These are phyloP conservation scores for Sarcophilus harrisii DNA, from an alignment of 2,797 vertebrate genomes.

Conservation along the genomic window DNA sequence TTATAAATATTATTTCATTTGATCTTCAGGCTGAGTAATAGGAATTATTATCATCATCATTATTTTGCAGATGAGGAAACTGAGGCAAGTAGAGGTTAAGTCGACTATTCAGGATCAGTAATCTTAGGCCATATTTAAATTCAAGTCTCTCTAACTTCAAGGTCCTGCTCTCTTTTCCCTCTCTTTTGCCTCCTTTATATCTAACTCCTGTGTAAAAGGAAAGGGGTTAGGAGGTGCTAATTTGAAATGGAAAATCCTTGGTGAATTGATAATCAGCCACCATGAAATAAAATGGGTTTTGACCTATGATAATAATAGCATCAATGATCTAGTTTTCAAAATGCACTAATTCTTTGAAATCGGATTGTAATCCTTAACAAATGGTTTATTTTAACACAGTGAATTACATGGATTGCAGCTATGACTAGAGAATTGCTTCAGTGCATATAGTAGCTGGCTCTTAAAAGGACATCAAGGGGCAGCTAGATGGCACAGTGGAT, in stretches of 20 bases:
- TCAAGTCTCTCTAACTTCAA: background rate
- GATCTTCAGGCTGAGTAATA: background rate
- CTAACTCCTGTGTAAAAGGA: too few species aligned
- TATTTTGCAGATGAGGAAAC: background rate
- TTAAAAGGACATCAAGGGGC: background rate
- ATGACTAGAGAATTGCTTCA: background rate
- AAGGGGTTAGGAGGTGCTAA: background rate
- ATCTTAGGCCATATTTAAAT: background rate
- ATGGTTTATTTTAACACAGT: background rate
- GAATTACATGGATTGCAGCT: background rate
- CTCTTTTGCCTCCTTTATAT: background rate
- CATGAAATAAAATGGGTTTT: background rate
- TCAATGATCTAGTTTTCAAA: background rate
- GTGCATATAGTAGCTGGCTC: background rate
- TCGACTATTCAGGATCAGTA: background rate
- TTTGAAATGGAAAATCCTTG: background rate
- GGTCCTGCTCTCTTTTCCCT: background rate
- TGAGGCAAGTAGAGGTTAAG: background rate
- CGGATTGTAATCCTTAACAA: background rate
- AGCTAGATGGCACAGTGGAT: too few species aligned
- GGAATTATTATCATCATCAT: background rate
- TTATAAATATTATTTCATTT: background rate
- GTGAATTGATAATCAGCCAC: background rate
- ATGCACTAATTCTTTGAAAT: constrained; percentile 1
- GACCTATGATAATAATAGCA: background rate